phyloP scores from a whole-genome alignment of 2,797 vertebrate genomes.

The Carcharodon carcharias region DNA sequence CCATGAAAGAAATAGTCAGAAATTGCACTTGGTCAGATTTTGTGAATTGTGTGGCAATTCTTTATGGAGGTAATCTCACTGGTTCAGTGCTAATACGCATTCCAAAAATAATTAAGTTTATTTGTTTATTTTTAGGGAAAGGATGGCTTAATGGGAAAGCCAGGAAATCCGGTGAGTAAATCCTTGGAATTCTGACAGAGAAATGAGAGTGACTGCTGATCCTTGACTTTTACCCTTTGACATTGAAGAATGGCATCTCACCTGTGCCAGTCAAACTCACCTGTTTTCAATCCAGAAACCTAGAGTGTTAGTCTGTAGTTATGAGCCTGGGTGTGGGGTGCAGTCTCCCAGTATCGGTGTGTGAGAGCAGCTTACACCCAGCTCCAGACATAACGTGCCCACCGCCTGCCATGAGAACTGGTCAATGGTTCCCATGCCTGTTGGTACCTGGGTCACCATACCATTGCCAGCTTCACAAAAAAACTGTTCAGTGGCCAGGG shows the following conservation, averaged over 20 bases:
- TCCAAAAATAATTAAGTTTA: background rate
- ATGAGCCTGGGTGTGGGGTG: background rate
- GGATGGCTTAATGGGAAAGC: background rate
- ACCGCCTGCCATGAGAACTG: too few relatives aligned
- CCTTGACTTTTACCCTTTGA: background rate
- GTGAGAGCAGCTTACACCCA: too few relatives aligned
- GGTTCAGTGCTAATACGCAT: background rate
- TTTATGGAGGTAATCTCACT: background rate
- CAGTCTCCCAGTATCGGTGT: too few relatives aligned
- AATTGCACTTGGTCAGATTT: background rate
- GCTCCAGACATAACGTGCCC: too few relatives aligned
- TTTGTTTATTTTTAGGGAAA: constrained; percentile 16
- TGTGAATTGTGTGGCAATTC: background rate
- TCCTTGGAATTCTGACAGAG: background rate
- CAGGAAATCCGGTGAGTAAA: constrained; percentile 24
- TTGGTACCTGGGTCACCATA: too few relatives aligned
- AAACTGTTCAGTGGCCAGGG: too few relatives aligned
- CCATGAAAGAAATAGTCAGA: background rate
- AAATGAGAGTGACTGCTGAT: background rate
- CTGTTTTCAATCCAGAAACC: background rate
- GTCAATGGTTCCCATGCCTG: too few relatives aligned
- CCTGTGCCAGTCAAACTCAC: background rate
- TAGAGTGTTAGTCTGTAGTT: background rate
- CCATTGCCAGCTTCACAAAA: too few relatives aligned
- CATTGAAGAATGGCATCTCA: background rate